Base-by-base conservation (phyloP, 2,113 vertebrate species). In the Mesoclemmys tuberculata region DNA sequence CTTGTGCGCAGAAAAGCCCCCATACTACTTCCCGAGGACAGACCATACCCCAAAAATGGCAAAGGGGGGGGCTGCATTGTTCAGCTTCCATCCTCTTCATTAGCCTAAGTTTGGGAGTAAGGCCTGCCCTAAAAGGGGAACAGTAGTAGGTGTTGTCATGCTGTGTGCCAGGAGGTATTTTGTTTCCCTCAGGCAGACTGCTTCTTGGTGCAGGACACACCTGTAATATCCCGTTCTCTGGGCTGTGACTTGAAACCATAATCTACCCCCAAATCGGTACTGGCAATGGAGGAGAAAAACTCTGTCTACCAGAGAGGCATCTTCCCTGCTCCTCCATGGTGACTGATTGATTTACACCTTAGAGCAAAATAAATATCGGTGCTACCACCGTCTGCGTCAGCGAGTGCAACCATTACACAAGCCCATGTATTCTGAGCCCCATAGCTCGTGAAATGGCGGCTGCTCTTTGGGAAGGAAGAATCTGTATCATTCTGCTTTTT, bases 71-170 rank as follows among this genome's bases (percentile, higher is more conserved):
- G 21, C 9, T 83, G 29, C n/a, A 26, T 8, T 56, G 44, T 21
- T 68, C 18, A 38, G 38, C n/a, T 75, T 41, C 71, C 71, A 44
- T 75, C 1, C 22, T 92, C 0, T 0, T 35, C 29, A 83, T 68
- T 41, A 22, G 61, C 44, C 29, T 71, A 56, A 6, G 29, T 52
- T 46, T 16, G 31, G 27, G 48, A 78, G 2, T 44, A 11, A 26
- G 71, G 16, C 61, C 71, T 22, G 22, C 41, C 74, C 44, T 77
- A 77, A 26, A 75, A 75, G 12, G 38, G 71, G 10, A 75, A 26
- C 44, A 41, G 71, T 44, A 13, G 10, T 41, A 75, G 41, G 38
- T 44, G 38, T 44, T 11, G 38, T 22, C n/a, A 11, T 22, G 24
- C 13, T 46, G 74, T 44, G 44, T 12, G 13, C 41, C 13, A 21